Evolutionary conservation across 1,140 invertebrate genomes (phyloP).

Genomic region (Drosophila parvula): DNA sequence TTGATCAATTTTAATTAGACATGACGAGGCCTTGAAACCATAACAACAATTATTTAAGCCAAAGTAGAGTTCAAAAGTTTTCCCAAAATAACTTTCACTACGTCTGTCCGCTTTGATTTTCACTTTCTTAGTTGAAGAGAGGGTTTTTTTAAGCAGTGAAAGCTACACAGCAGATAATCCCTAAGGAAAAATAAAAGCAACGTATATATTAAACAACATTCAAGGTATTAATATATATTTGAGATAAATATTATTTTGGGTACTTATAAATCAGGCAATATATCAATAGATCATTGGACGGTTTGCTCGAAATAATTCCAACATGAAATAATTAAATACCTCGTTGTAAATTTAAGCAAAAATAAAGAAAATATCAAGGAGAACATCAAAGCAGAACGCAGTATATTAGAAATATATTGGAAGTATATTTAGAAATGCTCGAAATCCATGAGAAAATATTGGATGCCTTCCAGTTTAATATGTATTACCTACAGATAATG

Average conservation of each 20-base stretch:
- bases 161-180: background rate
- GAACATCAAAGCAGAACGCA: background rate
- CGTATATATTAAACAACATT: background rate
- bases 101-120: background rate
- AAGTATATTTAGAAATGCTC: conserved; percentile 30
- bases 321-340: background rate
- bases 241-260: background rate
- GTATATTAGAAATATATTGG: background rate
- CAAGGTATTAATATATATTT: background rate
- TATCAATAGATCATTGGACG: background rate
- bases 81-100: conserved; percentile 7
- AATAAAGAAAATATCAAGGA: background rate
- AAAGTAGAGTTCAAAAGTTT: background rate
- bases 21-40: background rate
- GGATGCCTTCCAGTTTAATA: conserved; percentile 29
- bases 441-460: conserved; percentile 12
- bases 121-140: background rate
- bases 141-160: background rate
- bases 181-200: background rate
- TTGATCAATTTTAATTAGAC: conserved; percentile 45
- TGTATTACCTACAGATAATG: conserved; percentile 3
- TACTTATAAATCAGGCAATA: no score
- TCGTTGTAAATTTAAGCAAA: background rate
- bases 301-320: background rate
- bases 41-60: no score